These are phyloP conservation scores for Phocoena phocoena DNA, from an alignment of 2,113 vertebrate genomes.

Conservation along the genomic window DNA sequence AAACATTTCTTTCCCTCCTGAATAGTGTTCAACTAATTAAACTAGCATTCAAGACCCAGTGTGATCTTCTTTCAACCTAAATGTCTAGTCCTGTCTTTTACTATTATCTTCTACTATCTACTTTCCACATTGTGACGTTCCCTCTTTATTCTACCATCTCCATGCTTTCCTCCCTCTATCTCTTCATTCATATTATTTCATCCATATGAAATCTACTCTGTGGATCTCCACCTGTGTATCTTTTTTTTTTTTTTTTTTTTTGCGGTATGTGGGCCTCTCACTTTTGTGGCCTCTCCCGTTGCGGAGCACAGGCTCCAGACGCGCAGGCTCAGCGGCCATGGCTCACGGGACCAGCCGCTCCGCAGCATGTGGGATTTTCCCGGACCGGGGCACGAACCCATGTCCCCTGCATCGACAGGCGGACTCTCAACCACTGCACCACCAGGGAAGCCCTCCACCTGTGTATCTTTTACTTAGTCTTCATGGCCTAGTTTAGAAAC, in stretches of 20 bases:
- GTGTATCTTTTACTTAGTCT: not conserved
- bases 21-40: not conserved
- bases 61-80: not conserved
- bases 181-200: not conserved
- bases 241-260: not conserved
- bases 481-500: not conserved
- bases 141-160: not conserved
- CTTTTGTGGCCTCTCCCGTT: too few relatives aligned
- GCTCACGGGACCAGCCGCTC: too few relatives aligned
- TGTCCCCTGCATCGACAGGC: too few relatives aligned
- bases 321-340: too few relatives aligned
- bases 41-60: not conserved
- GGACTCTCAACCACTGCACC: too few relatives aligned
- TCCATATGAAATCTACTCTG: not conserved
- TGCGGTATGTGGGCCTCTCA: too few relatives aligned
- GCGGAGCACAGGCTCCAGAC: too few relatives aligned
- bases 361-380: too few relatives aligned
- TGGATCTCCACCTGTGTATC: not conserved
- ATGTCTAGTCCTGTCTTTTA: not conserved
- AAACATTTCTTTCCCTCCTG: not conserved
- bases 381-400: too few relatives aligned
- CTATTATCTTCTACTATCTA: not conserved
- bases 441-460: not conserved
- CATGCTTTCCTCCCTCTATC: not conserved
- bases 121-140: not conserved